Evolutionary conservation across 2,797 vertebrate species (phyloP).

Genomic region (Falco biarmicus): DNA sequence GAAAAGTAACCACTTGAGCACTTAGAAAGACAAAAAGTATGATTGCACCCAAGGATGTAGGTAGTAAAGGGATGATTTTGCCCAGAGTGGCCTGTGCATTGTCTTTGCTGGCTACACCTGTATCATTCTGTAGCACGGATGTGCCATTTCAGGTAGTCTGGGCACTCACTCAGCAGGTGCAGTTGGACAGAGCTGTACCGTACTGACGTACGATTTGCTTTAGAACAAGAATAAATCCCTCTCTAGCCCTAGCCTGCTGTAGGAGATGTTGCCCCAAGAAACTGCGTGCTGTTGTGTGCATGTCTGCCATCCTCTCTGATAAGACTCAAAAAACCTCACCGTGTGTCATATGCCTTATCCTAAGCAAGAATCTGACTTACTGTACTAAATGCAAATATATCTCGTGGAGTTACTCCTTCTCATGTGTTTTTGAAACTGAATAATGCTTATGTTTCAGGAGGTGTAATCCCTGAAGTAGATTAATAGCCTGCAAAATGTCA

Average conservation of each 20-base stretch:
- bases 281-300: neutral
- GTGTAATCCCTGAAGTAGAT: slow-evolving; percentile 15
- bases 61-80: neutral
- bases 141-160: neutral
- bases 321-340: neutral
- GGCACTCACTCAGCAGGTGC: neutral
- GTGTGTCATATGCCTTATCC: neutral
- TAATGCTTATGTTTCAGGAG: slow-evolving; percentile 12
- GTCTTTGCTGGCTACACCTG: neutral
- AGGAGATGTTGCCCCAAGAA: neutral
- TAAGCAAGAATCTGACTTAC: neutral
- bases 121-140: neutral
- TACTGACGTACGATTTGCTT: neutral
- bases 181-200: neutral
- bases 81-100: neutral
- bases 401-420: neutral
- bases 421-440: slow-evolving; percentile 1
- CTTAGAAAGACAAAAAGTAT: neutral
- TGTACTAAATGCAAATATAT: neutral
- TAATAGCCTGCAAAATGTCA: neutral
- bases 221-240: neutral
- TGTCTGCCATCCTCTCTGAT: neutral
- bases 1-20: neutral
- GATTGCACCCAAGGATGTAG: neutral
- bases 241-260: neutral